These are phyloP conservation scores for Malurus elegans DNA, from an alignment of 2,113 vertebrate species.

Conservation along the genomic window DNA sequence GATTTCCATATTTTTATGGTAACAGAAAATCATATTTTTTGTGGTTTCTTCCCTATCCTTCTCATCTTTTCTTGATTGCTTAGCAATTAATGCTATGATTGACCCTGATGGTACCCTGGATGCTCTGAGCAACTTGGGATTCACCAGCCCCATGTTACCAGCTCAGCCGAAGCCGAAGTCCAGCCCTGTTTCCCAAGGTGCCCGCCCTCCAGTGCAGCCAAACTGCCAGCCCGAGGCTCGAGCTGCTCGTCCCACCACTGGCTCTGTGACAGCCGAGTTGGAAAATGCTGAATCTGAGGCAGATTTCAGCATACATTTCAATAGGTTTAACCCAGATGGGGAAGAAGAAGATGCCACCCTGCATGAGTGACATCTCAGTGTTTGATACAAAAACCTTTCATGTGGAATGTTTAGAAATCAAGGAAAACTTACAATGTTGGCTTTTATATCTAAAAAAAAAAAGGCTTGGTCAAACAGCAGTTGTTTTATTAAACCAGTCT, in stretches of 20 bases:
- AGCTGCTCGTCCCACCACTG: constrained; percentile 58
- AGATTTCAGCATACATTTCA: constrained; percentile 83
- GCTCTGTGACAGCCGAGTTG: constrained; percentile 58
- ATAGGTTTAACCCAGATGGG: constrained; percentile 85
- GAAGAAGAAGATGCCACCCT: constrained; percentile 82
- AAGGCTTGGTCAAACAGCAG: constrained; percentile 60
- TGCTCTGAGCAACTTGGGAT: constrained; percentile 86
- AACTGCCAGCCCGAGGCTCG: constrained; percentile 68
- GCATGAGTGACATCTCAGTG: constrained; percentile 80
- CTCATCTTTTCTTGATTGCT: neutral
- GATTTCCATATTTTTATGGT: neutral
- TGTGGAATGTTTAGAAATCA: constrained; percentile 64
- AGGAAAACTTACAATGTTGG: constrained; percentile 34
- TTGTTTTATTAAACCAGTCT: constrained; percentile 67
- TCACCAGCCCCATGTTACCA: constrained; percentile 77
- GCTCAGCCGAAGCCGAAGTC: constrained; percentile 75
- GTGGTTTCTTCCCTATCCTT: neutral
- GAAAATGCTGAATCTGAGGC: constrained; percentile 70
- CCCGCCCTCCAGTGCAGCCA: constrained; percentile 50
- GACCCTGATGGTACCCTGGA: constrained; percentile 96
- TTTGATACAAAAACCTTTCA: constrained; percentile 35
- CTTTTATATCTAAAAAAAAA: constrained; percentile 43
- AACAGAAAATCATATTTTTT: neutral
- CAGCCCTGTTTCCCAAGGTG: constrained; percentile 70
- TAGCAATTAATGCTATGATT: constrained; percentile 96